Base-by-base conservation (phyloP, 2,797 vertebrate genomes). In the Epinephelus coioides region DNA sequence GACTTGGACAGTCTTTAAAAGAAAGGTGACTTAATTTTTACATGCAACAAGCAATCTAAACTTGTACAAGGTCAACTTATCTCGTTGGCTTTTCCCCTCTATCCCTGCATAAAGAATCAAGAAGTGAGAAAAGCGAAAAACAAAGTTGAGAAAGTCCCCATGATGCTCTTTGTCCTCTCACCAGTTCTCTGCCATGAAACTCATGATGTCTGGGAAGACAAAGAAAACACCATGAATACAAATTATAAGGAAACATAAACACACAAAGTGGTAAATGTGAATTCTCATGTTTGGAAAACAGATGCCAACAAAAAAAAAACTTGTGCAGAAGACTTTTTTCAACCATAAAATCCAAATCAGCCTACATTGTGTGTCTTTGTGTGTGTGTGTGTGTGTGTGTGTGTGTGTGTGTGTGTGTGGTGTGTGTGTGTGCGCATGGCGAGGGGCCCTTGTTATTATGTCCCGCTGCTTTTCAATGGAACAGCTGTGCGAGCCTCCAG, bases 401-500 rank as follows among this genome's bases (percentile, higher is more conserved):
- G 71, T 23, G 23, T 21, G 21, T 61, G 54, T 59, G 60, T 50
- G 56, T 73, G 15, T 67, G 46, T 61, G 57, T 73, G 69, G n/a
- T 69, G 54, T 27, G 21, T 43, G 76, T 71, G 67, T 79, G 81
- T 62, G 47, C 2, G 67, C 50, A 54, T 49, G 54, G 75, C 4
- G 13, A 81, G 91, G 85, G 90, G 91, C 91, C 87, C 90, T 84
- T 91, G 87, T 92, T 91, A 86, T 92, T 93, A 93, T 80, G 59
- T 87, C 87, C 86, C 83, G 88, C 86, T 91, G 89, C 81, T 92
- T 87, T 90, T 94, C 92, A 94, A 93, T 93, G 73, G 89, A 92
- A 93, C 93, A 95, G 93, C 93, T 95, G 94, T 93, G 89, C n/a
- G 67, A 81, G 82, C 70, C 79, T 91, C 81, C 84, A 88, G 84